phyloP scores from a whole-genome alignment of 2,888 invertebrate genomes.

The Trilocha varians region DNA sequence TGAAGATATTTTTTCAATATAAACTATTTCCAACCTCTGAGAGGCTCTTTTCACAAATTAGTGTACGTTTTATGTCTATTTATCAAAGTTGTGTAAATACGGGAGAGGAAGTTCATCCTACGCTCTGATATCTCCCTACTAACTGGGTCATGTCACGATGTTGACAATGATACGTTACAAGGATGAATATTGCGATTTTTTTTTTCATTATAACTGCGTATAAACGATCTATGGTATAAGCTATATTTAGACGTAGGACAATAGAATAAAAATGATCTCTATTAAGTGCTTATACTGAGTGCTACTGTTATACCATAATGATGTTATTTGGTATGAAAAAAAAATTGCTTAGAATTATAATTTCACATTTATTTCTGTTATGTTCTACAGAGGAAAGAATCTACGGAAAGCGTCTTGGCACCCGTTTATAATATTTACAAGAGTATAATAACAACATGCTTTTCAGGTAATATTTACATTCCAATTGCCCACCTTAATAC shows the following conservation, averaged over 20 bases:
- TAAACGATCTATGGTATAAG: no score
- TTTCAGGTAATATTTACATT: constrained; percentile 58
- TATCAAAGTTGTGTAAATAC: constrained; percentile 10
- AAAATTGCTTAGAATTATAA: constrained; percentile 6
- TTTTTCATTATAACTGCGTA: neutral
- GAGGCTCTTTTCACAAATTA: neutral
- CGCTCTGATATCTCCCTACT: constrained; percentile 45
- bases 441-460: constrained; percentile 45
- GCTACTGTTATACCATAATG: no score
- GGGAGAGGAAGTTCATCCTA: constrained; percentile 45
- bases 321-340: no score
- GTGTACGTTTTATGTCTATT: neutral
- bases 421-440: constrained; percentile 51
- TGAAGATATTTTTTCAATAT: no score
- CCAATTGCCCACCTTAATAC: no score
- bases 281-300: no score
- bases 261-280: no score
- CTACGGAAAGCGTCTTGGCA: constrained; percentile 41
- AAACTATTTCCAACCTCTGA: neutral
- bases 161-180: constrained; percentile 48
- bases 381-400: constrained; percentile 44
- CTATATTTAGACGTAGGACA: no score
- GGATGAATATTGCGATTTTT: constrained; percentile 19
- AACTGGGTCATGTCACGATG: constrained; percentile 60
- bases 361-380: constrained; percentile 7